These are phyloP conservation scores for Achlya flavicornis DNA, from an alignment of 2,888 invertebrate genomes.

Conservation along the genomic window DNA sequence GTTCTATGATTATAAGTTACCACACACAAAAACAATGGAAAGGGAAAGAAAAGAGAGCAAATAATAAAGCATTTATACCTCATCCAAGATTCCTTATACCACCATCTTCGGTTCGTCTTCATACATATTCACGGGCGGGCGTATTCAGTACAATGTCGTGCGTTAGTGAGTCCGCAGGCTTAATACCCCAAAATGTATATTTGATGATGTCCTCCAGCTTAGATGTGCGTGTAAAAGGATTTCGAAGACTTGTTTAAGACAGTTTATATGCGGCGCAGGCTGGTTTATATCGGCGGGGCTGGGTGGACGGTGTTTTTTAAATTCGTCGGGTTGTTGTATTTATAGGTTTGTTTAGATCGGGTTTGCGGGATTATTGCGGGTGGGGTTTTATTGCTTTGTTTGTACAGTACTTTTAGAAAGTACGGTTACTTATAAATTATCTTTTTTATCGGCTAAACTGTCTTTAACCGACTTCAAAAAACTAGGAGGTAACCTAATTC, in stretches of 20 bases:
- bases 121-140: conserved; percentile 66
- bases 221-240: conserved; percentile 50
- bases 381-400: neutral
- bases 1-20: too few relatives aligned
- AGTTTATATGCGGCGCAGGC: conserved; percentile 61
- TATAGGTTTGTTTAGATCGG: conserved; percentile 45
- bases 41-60: too few relatives aligned
- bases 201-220: conserved; percentile 67
- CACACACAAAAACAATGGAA: too few relatives aligned
- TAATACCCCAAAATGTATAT: conserved; percentile 76
- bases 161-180: conserved; percentile 46
- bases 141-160: conserved; percentile 45
- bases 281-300: conserved; percentile 28
- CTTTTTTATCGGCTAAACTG: too few relatives aligned
- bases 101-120: conserved; percentile 20
- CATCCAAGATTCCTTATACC: neutral
- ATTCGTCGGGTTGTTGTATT: conserved; percentile 46
- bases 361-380: conserved; percentile 18
- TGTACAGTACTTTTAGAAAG: neutral
- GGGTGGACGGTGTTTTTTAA: conserved; percentile 40
- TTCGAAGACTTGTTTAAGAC: conserved; percentile 52
- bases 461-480: too few relatives aligned
- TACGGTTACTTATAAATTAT: too few relatives aligned
- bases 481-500: too few relatives aligned
- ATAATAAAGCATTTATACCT: neutral